Base-by-base conservation (phyloP, 1,140 invertebrate genomes). In the Ostrea denselamellosa region DNA sequence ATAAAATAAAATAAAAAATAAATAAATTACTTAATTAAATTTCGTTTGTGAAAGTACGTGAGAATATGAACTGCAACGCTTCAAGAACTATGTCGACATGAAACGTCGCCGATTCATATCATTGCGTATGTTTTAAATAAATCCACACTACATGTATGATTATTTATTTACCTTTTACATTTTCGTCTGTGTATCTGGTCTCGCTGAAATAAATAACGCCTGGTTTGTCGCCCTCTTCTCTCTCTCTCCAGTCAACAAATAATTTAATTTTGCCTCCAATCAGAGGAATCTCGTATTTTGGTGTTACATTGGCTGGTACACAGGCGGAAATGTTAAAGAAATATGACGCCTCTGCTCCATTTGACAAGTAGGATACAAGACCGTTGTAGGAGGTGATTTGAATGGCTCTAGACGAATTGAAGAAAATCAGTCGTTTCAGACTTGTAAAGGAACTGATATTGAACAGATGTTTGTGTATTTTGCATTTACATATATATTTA, bases 321-420 rank as follows among this genome's bases (percentile, higher is more conserved):
- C 68, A 77, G 25, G 8, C 28, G 25, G 68, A 77, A 77, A 77
- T 34, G 28, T 77, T 77, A 34, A 77, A 77, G 25, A 77, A 34
- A 77, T 77, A 77, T 14, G 22, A 28, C 12, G 28, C 28, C 8
- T 77, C 28, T 14, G 2, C 25, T 25, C 68, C 68, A 9, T 34
- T 77, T 77, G 22, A 22, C 25, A 77, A 25, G 28, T 28, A 77
- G 14, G 68, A 77, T 28, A 77, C 9, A 2, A 34, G 28, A 12
- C 25, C 25, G 14, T 77, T 25, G 9, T 77, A 77, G 68, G 25
- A 28, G 25, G 25, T 22, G 3, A 77, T 25, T 34, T 10, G 68
- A 28, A 77, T 44, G 2, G 28, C 25, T 25, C 68, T 77, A 25
- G n/a, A 62, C 25, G 12, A 34, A 77, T 28, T 44, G 7, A 77